Evolutionary conservation across 35 echinoderm and acorn worm genomes (phyloP).

Genomic region (Holothuria glaberrima): DNA sequence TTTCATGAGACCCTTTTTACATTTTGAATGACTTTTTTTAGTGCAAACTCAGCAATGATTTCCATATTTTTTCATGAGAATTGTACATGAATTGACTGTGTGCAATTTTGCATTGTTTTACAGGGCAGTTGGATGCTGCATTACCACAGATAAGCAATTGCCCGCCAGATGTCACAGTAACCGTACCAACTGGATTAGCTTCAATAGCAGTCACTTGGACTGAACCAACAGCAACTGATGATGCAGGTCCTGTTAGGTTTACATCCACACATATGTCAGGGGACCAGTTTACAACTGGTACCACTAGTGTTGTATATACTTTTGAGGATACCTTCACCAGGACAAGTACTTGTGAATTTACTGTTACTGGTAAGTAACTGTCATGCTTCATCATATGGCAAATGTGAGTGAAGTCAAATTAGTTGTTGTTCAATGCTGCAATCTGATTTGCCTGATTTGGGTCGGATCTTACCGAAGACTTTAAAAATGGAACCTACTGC

Average conservation of each 20-base stretch:
- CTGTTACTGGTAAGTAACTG: slow-evolving; percentile 17
- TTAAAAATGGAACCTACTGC: no score
- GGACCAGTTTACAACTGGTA: neutral
- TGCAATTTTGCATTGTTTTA: neutral
- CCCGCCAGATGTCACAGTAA: neutral
- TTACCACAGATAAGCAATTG: neutral
- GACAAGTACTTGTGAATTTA: neutral
- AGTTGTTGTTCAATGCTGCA: no score
- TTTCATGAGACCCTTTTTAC: no score
- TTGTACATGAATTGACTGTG: neutral
- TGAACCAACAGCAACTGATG: slow-evolving; percentile 35
- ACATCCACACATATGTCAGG: slow-evolving; percentile 16
- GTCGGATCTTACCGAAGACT: no score
- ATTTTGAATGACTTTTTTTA: no score
- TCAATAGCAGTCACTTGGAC: neutral
- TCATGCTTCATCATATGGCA: no score
- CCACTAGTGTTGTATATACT: slow-evolving; percentile 1
- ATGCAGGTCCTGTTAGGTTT: slow-evolving; percentile 51
- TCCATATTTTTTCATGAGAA: no score
- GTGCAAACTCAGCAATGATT: no score
- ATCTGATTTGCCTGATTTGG: no score
- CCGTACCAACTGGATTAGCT: neutral
- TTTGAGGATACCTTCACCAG: slow-evolving; percentile 42
- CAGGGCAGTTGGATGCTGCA: slow-evolving; percentile 29
- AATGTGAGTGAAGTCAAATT: no score